These are phyloP conservation scores for Dryas iulia DNA, from an alignment of 1,140 invertebrate species.

Conservation along the genomic window DNA sequence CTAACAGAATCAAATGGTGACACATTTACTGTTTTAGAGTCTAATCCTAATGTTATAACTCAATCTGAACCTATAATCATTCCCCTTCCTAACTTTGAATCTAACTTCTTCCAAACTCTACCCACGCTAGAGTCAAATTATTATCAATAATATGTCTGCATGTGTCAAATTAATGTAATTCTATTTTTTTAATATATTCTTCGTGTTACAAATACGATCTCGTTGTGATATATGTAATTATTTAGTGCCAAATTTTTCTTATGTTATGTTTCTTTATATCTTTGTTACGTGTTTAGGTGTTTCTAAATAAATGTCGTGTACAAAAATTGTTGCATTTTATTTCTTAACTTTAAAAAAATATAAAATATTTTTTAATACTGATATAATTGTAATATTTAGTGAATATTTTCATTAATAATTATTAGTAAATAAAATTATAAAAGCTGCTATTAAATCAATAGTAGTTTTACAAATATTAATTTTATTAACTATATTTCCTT, in stretches of 20 bases:
- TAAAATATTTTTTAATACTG: too few relatives aligned
- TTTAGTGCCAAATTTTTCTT: neutral
- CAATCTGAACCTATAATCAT: neutral
- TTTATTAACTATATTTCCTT: too few relatives aligned
- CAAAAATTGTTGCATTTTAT: neutral
- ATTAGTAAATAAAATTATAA: too few relatives aligned
- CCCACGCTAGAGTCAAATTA: neutral
- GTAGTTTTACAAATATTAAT: too few relatives aligned
- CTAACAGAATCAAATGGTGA: neutral
- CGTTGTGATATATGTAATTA: neutral
- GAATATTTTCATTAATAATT: too few relatives aligned
- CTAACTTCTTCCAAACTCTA: neutral
- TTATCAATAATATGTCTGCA: neutral
- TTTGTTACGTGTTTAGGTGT: neutral
- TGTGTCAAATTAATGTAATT: neutral
- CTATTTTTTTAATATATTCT: neutral
- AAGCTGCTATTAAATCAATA: too few relatives aligned
- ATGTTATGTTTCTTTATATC: neutral
- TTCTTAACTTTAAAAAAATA: too few relatives aligned
- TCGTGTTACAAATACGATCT: neutral
- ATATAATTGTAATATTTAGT: too few relatives aligned
- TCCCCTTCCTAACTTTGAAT: neutral
- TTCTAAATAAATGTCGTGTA: neutral
- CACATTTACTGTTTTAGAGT: neutral
- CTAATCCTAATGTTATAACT: neutral